These are phyloP conservation scores for Tenrec ecaudatus DNA, from an alignment of 2,113 vertebrate genomes.

Conservation along the genomic window DNA sequence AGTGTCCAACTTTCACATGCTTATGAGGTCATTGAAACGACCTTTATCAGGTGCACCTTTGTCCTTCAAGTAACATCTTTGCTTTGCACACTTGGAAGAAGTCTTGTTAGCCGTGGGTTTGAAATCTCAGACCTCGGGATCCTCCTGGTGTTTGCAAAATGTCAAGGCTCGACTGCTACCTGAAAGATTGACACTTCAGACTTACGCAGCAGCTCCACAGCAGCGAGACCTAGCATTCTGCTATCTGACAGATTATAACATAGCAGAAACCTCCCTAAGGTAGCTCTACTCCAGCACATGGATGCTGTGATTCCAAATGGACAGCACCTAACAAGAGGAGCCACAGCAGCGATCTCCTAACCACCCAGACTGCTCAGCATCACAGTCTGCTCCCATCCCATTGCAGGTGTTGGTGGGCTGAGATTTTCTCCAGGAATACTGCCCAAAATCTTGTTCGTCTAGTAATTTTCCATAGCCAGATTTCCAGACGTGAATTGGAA, in stretches of 20 bases:
- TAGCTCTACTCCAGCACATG: background rate
- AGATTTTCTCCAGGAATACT: background rate
- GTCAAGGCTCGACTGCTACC: background rate
- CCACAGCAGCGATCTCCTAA: background rate
- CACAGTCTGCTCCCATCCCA: background rate
- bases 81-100: no score
- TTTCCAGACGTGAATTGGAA: background rate
- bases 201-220: background rate
- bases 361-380: no score
- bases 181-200: background rate
- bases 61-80: no score
- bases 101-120: background rate
- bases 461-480: background rate
- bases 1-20: no score
- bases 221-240: background rate
- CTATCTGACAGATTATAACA: background rate
- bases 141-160: background rate
- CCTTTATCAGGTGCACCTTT: no score
- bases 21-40: no score
- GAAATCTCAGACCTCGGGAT: background rate
- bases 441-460: background rate
- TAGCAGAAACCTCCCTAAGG: background rate
- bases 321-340: background rate
- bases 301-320: background rate
- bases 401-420: background rate